These are phyloP conservation scores for Meda fulgida DNA, from an alignment of 2,797 vertebrate genomes.

Conservation along the genomic window DNA sequence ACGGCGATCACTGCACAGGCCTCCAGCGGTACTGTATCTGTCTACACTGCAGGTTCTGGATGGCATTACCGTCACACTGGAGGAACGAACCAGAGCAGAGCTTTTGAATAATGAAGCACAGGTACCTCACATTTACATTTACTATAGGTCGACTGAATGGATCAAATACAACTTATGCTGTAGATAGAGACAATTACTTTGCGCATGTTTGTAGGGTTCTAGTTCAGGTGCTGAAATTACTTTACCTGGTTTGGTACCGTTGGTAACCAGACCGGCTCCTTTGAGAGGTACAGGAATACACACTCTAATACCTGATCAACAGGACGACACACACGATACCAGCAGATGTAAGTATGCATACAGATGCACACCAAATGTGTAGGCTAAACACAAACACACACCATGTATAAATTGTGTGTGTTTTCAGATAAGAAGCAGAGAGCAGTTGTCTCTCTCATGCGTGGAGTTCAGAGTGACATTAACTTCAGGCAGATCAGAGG, in stretches of 20 bases:
- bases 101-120: conserved; percentile 76
- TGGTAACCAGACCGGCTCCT: conserved; percentile 67
- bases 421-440: conserved; percentile 80
- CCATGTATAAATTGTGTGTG: conserved; percentile 24
- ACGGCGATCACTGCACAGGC: conserved; percentile 78
- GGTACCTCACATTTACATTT: conserved; percentile 68
- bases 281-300: conserved; percentile 73
- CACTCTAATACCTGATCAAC: conserved; percentile 64
- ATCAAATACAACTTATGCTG: background rate
- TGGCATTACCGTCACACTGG: conserved; percentile 76
- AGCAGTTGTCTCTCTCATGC: conserved; percentile 67
- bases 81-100: conserved; percentile 83
- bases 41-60: conserved; percentile 84
- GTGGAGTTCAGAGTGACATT: conserved; percentile 71
- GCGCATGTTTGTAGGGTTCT: conserved; percentile 58
- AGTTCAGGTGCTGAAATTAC: conserved; percentile 67
- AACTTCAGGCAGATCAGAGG: conserved; percentile 72
- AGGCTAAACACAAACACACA: conserved; percentile 1
- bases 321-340: conserved; percentile 72
- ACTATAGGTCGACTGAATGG: background rate
- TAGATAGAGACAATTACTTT: conserved; percentile 4
- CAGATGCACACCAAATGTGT: conserved; percentile 1
- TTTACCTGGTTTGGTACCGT: conserved; percentile 71
- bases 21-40: conserved; percentile 77
- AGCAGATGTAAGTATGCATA: conserved; percentile 67